Evolutionary conservation across 2,113 vertebrate genomes (phyloP), one percentile per base, ranked within the genome.

Genomic region (Hipposideros armiger): DNA sequence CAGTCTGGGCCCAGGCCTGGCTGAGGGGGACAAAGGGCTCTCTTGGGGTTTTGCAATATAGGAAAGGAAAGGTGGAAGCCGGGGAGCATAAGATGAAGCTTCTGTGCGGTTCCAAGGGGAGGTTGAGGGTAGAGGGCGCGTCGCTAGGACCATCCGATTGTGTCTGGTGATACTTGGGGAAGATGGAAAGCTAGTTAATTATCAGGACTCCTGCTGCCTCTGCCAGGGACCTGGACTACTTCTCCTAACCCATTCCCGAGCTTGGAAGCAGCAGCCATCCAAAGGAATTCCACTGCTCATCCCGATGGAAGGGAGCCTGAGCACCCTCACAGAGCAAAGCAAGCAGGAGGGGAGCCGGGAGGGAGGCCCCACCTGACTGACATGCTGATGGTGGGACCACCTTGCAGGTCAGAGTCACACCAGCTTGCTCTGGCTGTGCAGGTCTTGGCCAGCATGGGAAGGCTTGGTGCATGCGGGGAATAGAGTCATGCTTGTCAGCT

Each of bases 91-190:
- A 26, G 83, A 30, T 11, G 64, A 50, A 26, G 72, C 11, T 24
- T 45, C 80, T 0, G 0, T 2, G 22, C 52, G 30, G 14, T n/a
- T 70, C 90, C 87, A 85, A 60, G 11, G 84, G 87, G 90, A 94
- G 90, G 80, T 87, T 42, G 69, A 72, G 7, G 54, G 91, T 9
- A 47, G 81, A 86, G 90, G 94, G 70, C 83, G 67, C 42, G 52
- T 77, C n/a, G 58, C 92, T 86, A 58, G 92, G 91, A 97, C 96
- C 97, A 90, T 98, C 97, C 95, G 96, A 78, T 94, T 83, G 40
- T 92, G 30, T 90, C 84, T 95, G 83, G 87, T 58, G 32, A 4
- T 66, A n/a, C 91, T 72, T 52, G 26, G 83, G 90, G 86, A 94
- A 76, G 91, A 87, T 17, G n/a, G 91, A 97, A 87, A 91, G 85